Percentiles rank a stretch among this genome's conserved stretches.
Conservation (phyloP, 2,797 vertebrate genomes). For the Miichthys miiuy region DNA sequence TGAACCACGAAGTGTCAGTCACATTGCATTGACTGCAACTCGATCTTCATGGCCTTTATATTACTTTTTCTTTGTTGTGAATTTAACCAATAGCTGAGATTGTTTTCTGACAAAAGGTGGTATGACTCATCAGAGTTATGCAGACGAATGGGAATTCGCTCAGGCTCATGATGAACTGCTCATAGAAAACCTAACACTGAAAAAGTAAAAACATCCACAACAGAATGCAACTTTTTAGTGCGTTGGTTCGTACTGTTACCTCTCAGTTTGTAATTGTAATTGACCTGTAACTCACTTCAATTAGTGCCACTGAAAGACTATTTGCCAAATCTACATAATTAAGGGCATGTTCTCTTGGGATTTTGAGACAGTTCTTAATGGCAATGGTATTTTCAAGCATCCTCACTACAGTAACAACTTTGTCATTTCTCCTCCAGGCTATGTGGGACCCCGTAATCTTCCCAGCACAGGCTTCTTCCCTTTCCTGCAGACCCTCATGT, state of each 20-base stretch:
- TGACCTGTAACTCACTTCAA: not conserved
- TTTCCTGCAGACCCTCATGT: constrained; percentile 88
- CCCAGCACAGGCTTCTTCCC: constrained; percentile 87
- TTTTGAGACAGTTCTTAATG: not conserved
- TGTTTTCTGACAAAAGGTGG: constrained; percentile 19
- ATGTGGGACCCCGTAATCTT: constrained; percentile 84
- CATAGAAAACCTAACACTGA: too few relatives aligned
- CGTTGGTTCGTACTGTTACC: not conserved
- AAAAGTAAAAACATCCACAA: not conserved
- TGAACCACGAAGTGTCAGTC: not conserved
- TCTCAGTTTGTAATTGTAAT: not conserved
- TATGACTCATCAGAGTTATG: not conserved
- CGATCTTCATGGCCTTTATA: not conserved
- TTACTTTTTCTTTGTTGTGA: constrained; percentile 4
- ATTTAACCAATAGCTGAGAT: not conserved
- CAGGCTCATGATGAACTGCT: not conserved
- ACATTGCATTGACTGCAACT: not conserved
- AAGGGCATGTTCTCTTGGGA: not conserved
- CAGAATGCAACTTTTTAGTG: not conserved
- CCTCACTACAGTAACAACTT: not conserved
- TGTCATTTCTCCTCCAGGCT: constrained; percentile 73
- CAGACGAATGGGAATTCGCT: not conserved
- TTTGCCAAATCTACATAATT: not conserved
- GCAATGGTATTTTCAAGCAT: not conserved
- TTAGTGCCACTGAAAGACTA: not conserved